Conservation (phyloP, 1,140 invertebrate genomes). For the Drosophila biarmipes region DNA sequence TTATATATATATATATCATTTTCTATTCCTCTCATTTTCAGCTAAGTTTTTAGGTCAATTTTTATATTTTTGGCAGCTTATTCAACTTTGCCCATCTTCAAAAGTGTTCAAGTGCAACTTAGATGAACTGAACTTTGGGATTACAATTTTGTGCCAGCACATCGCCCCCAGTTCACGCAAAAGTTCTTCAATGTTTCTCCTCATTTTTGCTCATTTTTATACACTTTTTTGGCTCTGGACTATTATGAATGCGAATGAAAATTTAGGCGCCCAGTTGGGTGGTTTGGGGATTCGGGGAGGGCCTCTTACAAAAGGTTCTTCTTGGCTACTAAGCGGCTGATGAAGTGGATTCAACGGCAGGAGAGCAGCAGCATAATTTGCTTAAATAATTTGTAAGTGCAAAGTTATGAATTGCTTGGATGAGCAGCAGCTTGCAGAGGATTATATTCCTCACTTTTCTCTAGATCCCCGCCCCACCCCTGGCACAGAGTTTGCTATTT, state of each 20-base stretch:
- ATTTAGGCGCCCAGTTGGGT: constrained; percentile 8
- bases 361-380: constrained; percentile 41
- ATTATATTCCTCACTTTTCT: background rate
- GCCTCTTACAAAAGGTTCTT: constrained; percentile 36
- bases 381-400: constrained; percentile 66
- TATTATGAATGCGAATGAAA: constrained; percentile 58
- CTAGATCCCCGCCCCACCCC: background rate
- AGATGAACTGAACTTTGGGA: constrained; percentile 46
- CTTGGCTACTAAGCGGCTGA: constrained; percentile 52
- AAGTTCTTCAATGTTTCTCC: constrained; percentile 33
- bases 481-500: constrained; percentile 9
- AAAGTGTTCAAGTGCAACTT: constrained; percentile 46
- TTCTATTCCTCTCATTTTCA: background rate
- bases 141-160: constrained; percentile 23
- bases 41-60: constrained; percentile 1
- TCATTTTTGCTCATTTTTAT: constrained; percentile 35
- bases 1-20: too few relatives aligned
- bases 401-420: constrained; percentile 61
- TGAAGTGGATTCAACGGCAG: constrained; percentile 40
- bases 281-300: background rate
- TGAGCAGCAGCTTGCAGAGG: constrained; percentile 27
- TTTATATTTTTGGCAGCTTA: constrained; percentile 13
- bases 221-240: constrained; percentile 42
- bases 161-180: constrained; percentile 12
- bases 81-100: constrained; percentile 41